phyloP scores from a whole-genome alignment of 2,888 invertebrate genomes.

The Pinctada fucata region DNA sequence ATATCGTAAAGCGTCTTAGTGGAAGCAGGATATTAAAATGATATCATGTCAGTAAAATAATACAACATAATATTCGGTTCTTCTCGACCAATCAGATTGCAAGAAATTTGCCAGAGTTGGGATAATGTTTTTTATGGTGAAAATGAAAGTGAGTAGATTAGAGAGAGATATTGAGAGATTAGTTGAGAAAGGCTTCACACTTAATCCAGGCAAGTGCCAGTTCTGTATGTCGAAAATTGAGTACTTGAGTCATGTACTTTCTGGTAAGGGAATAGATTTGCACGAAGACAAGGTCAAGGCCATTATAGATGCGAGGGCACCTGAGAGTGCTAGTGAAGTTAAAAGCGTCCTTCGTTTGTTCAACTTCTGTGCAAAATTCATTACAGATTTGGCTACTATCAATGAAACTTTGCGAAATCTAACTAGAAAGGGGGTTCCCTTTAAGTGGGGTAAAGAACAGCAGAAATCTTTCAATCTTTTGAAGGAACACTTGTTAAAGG shows the following conservation, averaged over 20 bases:
- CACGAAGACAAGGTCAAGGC: slow-evolving; percentile 24
- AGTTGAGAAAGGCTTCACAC: slow-evolving; percentile 24
- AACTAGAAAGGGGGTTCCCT: slow-evolving; percentile 14
- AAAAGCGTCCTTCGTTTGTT: slow-evolving; percentile 39
- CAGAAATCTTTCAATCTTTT: slow-evolving; percentile 20
- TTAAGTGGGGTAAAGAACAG: slow-evolving; percentile 30
- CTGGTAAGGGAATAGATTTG: slow-evolving; percentile 26
- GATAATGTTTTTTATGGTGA: slow-evolving; percentile 26
- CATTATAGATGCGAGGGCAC: slow-evolving; percentile 24
- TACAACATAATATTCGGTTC: no score
- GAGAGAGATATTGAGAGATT: slow-evolving; percentile 13
- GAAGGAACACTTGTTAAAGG: slow-evolving; percentile 19
- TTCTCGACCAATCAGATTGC: no score
- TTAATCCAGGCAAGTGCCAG: slow-evolving; percentile 33
- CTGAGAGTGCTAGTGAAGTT: slow-evolving; percentile 13
- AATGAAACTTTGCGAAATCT: slow-evolving; percentile 30
- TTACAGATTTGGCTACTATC: slow-evolving; percentile 33
- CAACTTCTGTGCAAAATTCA: slow-evolving; percentile 28
- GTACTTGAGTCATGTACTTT: slow-evolving; percentile 37
- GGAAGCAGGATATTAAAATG: no score
- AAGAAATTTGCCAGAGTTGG: no score
- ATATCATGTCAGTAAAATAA: no score
- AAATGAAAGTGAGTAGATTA: slow-evolving; percentile 14
- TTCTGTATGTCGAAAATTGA: slow-evolving; percentile 28
- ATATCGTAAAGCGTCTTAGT: no score